Evolutionary conservation across 2,113 vertebrate species (phyloP).

Genomic region (Propithecus coquereli): DNA sequence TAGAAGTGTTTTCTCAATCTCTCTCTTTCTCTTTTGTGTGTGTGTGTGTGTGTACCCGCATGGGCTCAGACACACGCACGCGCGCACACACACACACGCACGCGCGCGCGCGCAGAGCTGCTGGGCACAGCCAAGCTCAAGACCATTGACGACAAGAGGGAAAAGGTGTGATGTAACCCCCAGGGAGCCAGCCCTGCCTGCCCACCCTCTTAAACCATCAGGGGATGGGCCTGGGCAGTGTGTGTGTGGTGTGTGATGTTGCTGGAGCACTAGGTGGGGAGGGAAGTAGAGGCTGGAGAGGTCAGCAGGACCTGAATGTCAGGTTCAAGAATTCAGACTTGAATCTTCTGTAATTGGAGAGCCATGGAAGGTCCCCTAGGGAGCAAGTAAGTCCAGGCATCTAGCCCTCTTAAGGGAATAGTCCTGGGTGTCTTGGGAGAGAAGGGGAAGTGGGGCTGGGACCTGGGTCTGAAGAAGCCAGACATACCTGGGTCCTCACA

Average conservation of each 20-base stretch:
- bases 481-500: background rate
- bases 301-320: background rate
- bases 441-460: background rate
- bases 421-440: background rate
- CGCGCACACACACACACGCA: background rate
- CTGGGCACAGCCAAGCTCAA: background rate
- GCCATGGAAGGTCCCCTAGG: background rate
- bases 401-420: background rate
- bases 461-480: background rate
- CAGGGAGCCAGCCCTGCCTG: background rate
- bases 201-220: background rate
- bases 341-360: background rate
- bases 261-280: background rate
- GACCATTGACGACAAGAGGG: background rate
- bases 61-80: background rate
- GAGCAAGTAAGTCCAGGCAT: background rate
- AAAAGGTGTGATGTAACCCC: background rate
- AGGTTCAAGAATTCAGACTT: background rate
- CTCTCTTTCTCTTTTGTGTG: background rate
- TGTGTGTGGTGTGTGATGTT: background rate
- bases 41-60: background rate
- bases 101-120: background rate
- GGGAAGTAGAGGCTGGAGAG: background rate
- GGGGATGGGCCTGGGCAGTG: too few relatives aligned
- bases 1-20: conserved; percentile 60